phyloP scores from a whole-genome alignment of 2,888 invertebrate species.

The Stenurella melanura region DNA sequence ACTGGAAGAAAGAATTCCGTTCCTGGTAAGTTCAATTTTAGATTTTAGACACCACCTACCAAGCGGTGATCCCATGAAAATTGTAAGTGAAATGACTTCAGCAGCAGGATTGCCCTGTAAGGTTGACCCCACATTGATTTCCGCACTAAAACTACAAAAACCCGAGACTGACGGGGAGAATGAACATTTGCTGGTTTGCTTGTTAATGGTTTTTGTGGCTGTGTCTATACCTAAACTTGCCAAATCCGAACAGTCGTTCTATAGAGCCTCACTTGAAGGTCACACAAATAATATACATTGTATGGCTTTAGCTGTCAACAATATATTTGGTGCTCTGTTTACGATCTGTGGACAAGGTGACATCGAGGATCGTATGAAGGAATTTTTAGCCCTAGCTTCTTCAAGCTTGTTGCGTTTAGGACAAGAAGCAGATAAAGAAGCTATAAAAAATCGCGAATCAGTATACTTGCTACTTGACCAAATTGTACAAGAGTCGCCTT shows the following conservation, averaged over 20 bases:
- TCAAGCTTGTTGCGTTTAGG: slow-evolving; percentile 95
- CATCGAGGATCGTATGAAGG: slow-evolving; percentile 98
- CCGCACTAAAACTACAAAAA: slow-evolving; percentile 92
- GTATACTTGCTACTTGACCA: slow-evolving; percentile 97
- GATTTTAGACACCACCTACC: slow-evolving; percentile 96
- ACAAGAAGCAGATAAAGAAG: slow-evolving; percentile 96
- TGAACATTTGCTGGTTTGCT: slow-evolving; percentile 93
- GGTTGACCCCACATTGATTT: slow-evolving; percentile 95
- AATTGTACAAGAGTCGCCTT: slow-evolving; percentile 98
- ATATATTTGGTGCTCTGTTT: slow-evolving; percentile 96
- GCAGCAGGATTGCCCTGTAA: slow-evolving; percentile 95
- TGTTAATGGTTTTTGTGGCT: slow-evolving; percentile 99
- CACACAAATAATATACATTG: slow-evolving; percentile 99
- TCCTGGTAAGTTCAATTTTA: slow-evolving; percentile 93
- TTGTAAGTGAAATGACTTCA: slow-evolving; percentile 98
- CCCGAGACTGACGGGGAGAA: slow-evolving; percentile 85
- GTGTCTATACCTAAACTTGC: slow-evolving; percentile 97
- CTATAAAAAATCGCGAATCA: slow-evolving; percentile 94
- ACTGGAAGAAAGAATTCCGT: slow-evolving; percentile 95
- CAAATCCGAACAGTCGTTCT: slow-evolving; percentile 91
- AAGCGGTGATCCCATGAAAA: slow-evolving; percentile 90
- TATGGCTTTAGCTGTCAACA: slow-evolving; percentile 96
- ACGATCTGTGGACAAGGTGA: slow-evolving; percentile 97
- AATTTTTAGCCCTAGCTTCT: slow-evolving; percentile 93
- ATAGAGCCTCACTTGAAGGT: slow-evolving; percentile 90